phyloP scores from a whole-genome alignment of 2,888 invertebrate species.

The Salpingus planirostris region DNA sequence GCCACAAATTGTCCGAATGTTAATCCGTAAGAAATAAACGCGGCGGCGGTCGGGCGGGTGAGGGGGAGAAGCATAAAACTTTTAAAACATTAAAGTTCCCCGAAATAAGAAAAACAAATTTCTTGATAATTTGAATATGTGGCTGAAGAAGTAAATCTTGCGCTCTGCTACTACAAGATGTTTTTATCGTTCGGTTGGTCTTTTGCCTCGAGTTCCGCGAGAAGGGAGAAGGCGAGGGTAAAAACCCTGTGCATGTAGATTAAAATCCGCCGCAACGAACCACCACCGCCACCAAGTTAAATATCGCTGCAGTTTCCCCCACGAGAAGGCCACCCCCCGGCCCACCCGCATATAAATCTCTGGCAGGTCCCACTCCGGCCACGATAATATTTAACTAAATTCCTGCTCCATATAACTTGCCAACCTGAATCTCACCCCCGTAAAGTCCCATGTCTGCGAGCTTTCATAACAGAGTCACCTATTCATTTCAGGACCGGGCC shows the following conservation, averaged over 20 bases:
- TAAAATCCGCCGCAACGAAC: constrained; percentile 41
- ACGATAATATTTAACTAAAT: constrained; percentile 44
- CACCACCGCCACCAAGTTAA: constrained; percentile 38
- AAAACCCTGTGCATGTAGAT: constrained; percentile 44
- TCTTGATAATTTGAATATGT: constrained; percentile 47
- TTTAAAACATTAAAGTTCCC: constrained; percentile 35
- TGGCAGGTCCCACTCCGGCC: constrained; percentile 38
- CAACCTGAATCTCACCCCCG: constrained; percentile 25
- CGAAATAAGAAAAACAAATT: constrained; percentile 45
- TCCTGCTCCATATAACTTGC: constrained; percentile 40
- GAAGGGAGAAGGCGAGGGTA: constrained; percentile 35
- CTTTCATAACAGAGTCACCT: no score
- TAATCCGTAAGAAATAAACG: constrained; percentile 19
- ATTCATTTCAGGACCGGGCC: no score
- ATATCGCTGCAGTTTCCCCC: constrained; percentile 37
- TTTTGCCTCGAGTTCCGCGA: constrained; percentile 37
- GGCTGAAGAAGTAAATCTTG: constrained; percentile 44
- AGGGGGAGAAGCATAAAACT: constrained; percentile 22
- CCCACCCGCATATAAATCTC: constrained; percentile 38
- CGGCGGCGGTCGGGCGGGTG: no score
- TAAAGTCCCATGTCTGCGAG: no score
- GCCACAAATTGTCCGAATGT: constrained; percentile 16
- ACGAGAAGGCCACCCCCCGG: background rate
- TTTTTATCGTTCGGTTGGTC: constrained; percentile 39
- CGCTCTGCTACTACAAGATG: constrained; percentile 39